phyloP scores from a whole-genome alignment of 2,113 vertebrate species.

The Phrynocephalus versicolor region DNA sequence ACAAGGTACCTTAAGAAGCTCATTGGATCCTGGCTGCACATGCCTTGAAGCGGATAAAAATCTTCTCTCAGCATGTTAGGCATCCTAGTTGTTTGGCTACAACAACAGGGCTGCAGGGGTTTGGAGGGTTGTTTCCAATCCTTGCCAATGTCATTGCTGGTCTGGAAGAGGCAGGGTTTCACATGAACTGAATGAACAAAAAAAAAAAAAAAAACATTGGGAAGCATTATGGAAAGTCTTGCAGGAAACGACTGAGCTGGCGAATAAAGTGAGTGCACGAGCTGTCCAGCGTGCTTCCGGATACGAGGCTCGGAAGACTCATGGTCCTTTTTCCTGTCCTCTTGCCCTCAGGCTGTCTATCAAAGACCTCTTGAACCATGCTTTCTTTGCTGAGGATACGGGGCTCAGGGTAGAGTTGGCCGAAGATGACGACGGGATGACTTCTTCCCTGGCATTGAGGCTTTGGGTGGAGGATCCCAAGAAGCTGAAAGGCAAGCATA shows the following conservation, averaged over 20 bases:
- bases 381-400: slow-evolving; percentile 93
- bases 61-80: neutral
- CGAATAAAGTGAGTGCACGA: neutral
- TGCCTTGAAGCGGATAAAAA: neutral
- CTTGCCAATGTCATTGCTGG: neutral
- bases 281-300: neutral
- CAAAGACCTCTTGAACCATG: slow-evolving; percentile 87
- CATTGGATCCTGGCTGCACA: neutral
- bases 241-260: neutral
- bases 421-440: slow-evolving; percentile 83
- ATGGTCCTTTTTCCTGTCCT: fast-evolving
- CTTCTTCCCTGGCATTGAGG: slow-evolving; percentile 85
- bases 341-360: slow-evolving; percentile 79
- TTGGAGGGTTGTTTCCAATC: neutral
- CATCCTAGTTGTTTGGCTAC: neutral
- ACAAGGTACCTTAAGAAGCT: neutral
- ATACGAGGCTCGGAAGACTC: neutral
- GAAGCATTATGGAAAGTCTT: neutral
- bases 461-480: slow-evolving; percentile 97
- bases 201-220: no score
- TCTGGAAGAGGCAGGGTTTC: neutral
- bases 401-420: slow-evolving; percentile 92
- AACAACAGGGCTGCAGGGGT: no score
- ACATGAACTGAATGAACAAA: no score
- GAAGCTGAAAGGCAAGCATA: slow-evolving; percentile 95